Evolutionary conservation across 2,888 invertebrate species (phyloP).

Genomic region (Anthrax anthrax): DNA sequence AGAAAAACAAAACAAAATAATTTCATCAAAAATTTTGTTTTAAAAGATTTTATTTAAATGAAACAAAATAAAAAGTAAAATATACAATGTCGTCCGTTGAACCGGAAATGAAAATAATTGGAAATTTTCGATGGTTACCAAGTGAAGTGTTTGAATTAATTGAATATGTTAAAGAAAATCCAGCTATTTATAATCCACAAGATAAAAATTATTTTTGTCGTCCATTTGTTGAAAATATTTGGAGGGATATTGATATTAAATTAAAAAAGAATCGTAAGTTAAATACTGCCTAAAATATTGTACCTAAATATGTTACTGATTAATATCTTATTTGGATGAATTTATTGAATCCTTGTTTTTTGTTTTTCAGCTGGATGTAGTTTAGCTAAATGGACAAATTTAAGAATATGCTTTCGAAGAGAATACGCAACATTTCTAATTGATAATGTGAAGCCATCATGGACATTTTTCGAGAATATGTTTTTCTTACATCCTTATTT

Average conservation of each 20-base stretch:
- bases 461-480: conserved; percentile 33
- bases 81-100: neutral
- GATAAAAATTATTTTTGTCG: conserved; percentile 32
- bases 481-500: conserved; percentile 29
- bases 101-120: neutral
- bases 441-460: conserved; percentile 28
- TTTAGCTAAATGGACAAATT: conserved; percentile 31
- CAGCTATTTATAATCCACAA: conserved; percentile 30
- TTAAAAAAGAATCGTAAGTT: conserved; percentile 26
- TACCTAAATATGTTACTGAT: too few relatives aligned
- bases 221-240: conserved; percentile 31
- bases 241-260: conserved; percentile 29
- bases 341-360: neutral
- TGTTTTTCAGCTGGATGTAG: conserved; percentile 23
- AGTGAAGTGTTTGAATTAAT: conserved; percentile 17
- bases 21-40: neutral
- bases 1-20: neutral
- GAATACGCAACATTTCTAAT: conserved; percentile 29
- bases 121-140: neutral
- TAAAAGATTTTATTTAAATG: neutral
- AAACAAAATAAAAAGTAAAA: neutral
- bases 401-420: conserved; percentile 30
- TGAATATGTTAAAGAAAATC: conserved; percentile 29
- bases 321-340: neutral
- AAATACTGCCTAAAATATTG: too few relatives aligned